These are phyloP conservation scores for Diprion similis DNA, from an alignment of 1,140 invertebrate species.

Conservation along the genomic window DNA sequence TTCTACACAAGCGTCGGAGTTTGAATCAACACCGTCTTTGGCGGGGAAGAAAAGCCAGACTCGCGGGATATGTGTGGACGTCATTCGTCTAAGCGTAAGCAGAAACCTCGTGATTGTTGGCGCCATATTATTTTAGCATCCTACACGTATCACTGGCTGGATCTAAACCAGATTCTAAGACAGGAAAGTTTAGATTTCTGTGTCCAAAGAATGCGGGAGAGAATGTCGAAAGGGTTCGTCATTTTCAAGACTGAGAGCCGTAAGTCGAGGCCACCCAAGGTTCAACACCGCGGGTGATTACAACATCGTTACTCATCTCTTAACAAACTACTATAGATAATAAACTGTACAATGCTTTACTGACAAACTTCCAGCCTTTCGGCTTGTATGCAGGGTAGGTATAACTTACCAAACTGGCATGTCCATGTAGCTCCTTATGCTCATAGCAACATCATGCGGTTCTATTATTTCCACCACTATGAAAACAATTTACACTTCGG, in stretches of 20 bases:
- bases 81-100: conserved; percentile 12
- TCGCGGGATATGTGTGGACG: background rate
- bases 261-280: background rate
- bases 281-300: background rate
- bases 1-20: conserved; percentile 2
- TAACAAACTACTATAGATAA: no score
- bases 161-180: background rate
- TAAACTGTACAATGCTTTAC: no score
- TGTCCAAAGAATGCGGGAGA: background rate
- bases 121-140: conserved; percentile 10
- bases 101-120: conserved; percentile 15
- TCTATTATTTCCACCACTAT: no score
- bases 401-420: no score
- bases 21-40: conserved; percentile 7
- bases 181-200: background rate
- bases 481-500: no score
- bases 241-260: background rate
- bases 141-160: conserved; percentile 1
- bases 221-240: background rate
- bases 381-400: no score
- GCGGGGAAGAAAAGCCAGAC: conserved; percentile 2
- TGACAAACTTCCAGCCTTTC: no score
- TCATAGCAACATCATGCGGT: no score
- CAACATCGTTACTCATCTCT: no score
- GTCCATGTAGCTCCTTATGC: no score